Percentiles rank a stretch among this genome's conserved stretches.
Evolutionary conservation across 2,797 vertebrate species (phyloP).

Genomic region (Euphonia xanthogaster): DNA sequence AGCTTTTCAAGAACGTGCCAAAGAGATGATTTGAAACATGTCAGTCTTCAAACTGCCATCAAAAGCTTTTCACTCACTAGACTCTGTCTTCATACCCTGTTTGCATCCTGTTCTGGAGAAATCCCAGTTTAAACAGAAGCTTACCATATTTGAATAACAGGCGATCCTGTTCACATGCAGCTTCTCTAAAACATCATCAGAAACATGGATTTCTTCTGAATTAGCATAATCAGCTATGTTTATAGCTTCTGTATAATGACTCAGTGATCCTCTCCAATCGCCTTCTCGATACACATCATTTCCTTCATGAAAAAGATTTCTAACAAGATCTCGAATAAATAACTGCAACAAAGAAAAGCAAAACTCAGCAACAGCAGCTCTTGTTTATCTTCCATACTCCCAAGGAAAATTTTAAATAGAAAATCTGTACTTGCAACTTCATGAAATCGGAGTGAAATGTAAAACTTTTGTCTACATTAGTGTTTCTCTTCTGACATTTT

Average conservation of each 20-base stretch:
- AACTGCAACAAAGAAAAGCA: constrained; percentile 76
- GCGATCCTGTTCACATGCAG: constrained; percentile 92
- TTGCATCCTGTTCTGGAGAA: background rate
- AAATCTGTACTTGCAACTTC: background rate
- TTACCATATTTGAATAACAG: constrained; percentile 90
- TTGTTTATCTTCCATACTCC: background rate
- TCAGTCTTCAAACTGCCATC: background rate
- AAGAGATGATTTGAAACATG: background rate
- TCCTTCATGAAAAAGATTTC: constrained; percentile 93
- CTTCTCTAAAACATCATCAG: constrained; percentile 85
- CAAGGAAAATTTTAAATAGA: background rate
- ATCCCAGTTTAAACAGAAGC: background rate
- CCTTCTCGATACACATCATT: constrained; percentile 91
- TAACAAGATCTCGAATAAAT: constrained; percentile 90
- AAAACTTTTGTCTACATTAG: background rate
- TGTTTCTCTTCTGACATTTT: background rate
- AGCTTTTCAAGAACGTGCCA: background rate
- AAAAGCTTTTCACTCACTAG: background rate
- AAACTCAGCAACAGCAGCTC: background rate
- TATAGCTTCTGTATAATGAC: constrained; percentile 92
- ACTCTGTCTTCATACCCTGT: background rate
- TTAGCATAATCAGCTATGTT: constrained; percentile 91
- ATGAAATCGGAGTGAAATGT: background rate
- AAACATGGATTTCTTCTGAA: constrained; percentile 88
- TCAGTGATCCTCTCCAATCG: constrained; percentile 87